Evolutionary conservation across 1,140 invertebrate species (phyloP).

Genomic region (Neotoxoptera formosana): DNA sequence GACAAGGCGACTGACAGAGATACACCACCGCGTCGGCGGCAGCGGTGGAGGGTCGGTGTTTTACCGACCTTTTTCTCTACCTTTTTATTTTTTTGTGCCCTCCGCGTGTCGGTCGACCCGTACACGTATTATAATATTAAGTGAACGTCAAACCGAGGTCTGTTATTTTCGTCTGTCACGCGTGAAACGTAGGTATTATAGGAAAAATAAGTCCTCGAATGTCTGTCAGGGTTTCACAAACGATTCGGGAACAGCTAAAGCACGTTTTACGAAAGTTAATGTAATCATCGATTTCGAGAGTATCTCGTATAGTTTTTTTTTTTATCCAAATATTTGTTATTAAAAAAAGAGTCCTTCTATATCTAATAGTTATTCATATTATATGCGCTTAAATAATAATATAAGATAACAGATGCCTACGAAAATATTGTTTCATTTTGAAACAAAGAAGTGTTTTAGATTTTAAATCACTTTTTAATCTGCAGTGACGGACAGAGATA

Average conservation of each 20-base stretch:
- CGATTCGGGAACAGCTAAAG: background rate
- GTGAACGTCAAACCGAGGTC: background rate
- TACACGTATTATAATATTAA: background rate
- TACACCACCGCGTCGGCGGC: background rate
- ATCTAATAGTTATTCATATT: background rate
- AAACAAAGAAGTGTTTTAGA: background rate
- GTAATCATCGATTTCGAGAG: background rate
- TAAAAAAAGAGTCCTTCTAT: background rate
- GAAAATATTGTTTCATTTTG: background rate
- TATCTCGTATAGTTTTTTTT: background rate
- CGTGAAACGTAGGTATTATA: background rate
- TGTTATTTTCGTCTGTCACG: constrained; percentile 8
- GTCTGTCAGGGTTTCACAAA: background rate
- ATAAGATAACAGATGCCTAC: background rate
- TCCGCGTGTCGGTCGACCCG: background rate
- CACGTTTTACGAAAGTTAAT: background rate
- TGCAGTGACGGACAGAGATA: background rate
- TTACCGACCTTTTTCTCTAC: background rate
- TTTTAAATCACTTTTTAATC: background rate
- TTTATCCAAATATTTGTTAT: background rate
- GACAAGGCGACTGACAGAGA: background rate
- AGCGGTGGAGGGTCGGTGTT: background rate
- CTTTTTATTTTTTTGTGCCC: background rate
- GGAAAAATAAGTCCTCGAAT: background rate
- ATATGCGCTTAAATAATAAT: background rate